Evolutionary conservation across 2,888 invertebrate genomes (phyloP), one percentile per base, ranked within the genome.

Genomic region (Azorinus chamasolen): DNA sequence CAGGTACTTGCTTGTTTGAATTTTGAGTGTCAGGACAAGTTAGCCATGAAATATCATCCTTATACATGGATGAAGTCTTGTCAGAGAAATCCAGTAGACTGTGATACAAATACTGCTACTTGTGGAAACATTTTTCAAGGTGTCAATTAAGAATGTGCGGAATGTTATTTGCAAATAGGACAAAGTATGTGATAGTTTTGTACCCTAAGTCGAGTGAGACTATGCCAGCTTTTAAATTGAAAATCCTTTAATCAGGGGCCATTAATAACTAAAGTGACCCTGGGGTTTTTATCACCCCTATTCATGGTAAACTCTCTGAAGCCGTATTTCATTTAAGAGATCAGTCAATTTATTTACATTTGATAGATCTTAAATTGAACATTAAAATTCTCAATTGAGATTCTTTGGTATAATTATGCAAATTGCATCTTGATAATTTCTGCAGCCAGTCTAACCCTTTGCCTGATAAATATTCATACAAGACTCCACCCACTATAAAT

Each of bases 121-220:
- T 20, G 22, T 20, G 3, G 24, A 45, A 18, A 63, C 57, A 71
- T 71, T 71, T 71, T 71, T 71, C 71, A 71, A 59, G 39, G 48
- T 62, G 69, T 55, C 69, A 70, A 37, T 62, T 4, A 62, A 61
- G 32, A 48, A 70, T 70, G 69, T 54, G 12, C 55, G 46, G 46
- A 39, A 70, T 70, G 54, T 62, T 41, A 46, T 32, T 51, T 59
- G 25, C 45, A 61, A 61, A 68, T 61, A 53, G 61, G 46, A 32
- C 68, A 68, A 53, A 20, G 46, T 61, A 68, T 43, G 46, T 68
- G 68, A 68, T 61, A 59, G 4, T 51, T 25, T 14, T 27, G 22
- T 51, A 24, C 51, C 27, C 25, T 16, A 51, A 25, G 6, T 32
- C 10, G 32, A 10, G 32, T 32, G 32, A 32, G 32, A 32, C 4